These are phyloP conservation scores for Gymnothorax reevesii DNA, from an alignment of 2,797 vertebrate genomes.

Conservation along the genomic window DNA sequence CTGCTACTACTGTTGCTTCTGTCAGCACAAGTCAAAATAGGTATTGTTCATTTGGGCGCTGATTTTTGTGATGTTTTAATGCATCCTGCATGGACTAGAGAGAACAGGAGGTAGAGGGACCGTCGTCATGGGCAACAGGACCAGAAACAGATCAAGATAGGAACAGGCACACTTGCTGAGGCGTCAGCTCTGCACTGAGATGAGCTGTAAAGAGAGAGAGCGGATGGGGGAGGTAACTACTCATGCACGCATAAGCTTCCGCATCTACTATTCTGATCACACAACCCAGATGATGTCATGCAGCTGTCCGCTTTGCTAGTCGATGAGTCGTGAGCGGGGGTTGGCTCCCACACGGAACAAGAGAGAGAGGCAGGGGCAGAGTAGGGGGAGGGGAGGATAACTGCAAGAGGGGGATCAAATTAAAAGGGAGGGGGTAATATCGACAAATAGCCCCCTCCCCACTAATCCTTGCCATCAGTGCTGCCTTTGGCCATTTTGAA, in stretches of 20 bases:
- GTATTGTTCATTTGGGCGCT: background rate
- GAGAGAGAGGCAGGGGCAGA: conserved; percentile 25
- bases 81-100: background rate
- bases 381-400: conserved; percentile 25
- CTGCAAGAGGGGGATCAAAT: conserved; percentile 6
- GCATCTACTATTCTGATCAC: conserved; percentile 47
- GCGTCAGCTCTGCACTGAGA: background rate
- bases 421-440: background rate
- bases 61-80: background rate
- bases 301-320: conserved; percentile 48
- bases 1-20: background rate
- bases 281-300: conserved; percentile 57
- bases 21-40: background rate
- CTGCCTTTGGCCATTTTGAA: background rate
- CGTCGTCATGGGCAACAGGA: background rate
- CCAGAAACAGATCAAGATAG: background rate
- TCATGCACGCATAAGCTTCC: conserved; percentile 32
- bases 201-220: conserved; percentile 2
- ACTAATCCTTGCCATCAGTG: background rate
- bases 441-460: conserved; percentile 15
- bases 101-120: background rate
- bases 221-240: conserved; percentile 6
- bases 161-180: background rate
- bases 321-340: conserved; percentile 37
- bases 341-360: conserved; percentile 34